Evolutionary conservation across 2,888 invertebrate genomes (phyloP).

Genomic region (Lumbricus terrestris): DNA sequence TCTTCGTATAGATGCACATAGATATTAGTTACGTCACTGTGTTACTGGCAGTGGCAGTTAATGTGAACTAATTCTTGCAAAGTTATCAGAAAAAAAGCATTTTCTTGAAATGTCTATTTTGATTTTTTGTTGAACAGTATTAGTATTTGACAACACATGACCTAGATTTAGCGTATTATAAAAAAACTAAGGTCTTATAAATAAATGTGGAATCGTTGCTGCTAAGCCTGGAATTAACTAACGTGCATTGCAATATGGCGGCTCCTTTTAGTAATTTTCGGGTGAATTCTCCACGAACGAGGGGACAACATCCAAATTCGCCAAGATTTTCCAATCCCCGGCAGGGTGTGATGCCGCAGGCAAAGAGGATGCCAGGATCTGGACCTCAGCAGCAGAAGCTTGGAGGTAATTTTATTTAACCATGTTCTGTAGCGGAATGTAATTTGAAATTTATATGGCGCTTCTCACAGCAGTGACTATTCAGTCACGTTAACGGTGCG

Average conservation of each 20-base stretch:
- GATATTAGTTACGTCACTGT: neutral
- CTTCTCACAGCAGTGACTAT: too few relatives aligned
- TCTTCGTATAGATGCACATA: neutral
- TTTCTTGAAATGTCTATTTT: neutral
- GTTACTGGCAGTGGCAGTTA: neutral
- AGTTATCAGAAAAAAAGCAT: neutral
- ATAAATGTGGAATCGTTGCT: neutral
- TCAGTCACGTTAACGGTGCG: too few relatives aligned
- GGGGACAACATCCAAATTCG: neutral
- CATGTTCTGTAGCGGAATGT: neutral
- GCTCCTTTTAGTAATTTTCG: neutral
- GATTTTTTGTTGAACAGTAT: neutral
- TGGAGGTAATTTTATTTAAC: neutral
- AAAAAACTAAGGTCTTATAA: neutral
- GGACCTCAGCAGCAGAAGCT: neutral
- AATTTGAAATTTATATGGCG: too few relatives aligned
- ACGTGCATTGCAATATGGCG: neutral
- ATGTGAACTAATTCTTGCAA: neutral
- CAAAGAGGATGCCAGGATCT: neutral
- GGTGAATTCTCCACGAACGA: neutral
- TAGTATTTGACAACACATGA: neutral
- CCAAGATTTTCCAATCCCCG: neutral
- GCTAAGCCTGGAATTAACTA: neutral
- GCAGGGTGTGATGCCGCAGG: neutral
- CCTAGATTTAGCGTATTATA: neutral